Evolutionary conservation across 2,797 vertebrate genomes (phyloP).

Genomic region (Sebastes nivosus): DNA sequence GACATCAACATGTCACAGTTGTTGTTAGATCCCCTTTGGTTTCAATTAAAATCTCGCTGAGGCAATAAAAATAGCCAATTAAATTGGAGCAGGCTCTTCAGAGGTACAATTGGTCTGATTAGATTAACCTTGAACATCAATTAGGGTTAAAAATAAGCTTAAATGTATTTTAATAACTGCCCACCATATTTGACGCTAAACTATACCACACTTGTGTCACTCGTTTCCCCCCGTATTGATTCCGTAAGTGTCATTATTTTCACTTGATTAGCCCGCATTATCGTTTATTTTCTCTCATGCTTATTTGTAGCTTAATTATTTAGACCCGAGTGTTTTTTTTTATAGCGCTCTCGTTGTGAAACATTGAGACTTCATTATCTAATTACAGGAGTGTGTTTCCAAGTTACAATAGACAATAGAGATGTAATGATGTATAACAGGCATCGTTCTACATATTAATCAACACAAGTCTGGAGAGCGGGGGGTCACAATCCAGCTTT

Average conservation of each 20-base stretch:
- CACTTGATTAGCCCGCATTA: constrained; percentile 60
- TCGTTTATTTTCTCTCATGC: constrained; percentile 55
- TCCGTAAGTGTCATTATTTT: constrained; percentile 51
- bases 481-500: constrained; percentile 36
- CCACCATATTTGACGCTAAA: constrained; percentile 58
- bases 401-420: constrained; percentile 62
- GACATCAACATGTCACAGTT: constrained; percentile 88
- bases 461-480: constrained; percentile 47
- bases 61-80: constrained; percentile 91
- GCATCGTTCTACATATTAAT: constrained; percentile 64
- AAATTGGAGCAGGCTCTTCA: constrained; percentile 88
- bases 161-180: constrained; percentile 81
- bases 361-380: constrained; percentile 67
- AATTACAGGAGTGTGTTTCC: constrained; percentile 71
- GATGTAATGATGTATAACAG: constrained; percentile 69
- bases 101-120: constrained; percentile 86
- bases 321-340: constrained; percentile 35
- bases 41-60: constrained; percentile 88
- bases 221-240: constrained; percentile 47
- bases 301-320: constrained; percentile 73
- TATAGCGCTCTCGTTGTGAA: constrained; percentile 45
- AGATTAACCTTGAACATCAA: constrained; percentile 89
- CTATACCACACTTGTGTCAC: constrained; percentile 21
- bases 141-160: constrained; percentile 85
- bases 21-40: constrained; percentile 88